A percentile compares a stretch with the other conserved stretches of the same genome.
Evolutionary conservation across 2,888 invertebrate species (phyloP).

Genomic region (Acronicta aceris): DNA sequence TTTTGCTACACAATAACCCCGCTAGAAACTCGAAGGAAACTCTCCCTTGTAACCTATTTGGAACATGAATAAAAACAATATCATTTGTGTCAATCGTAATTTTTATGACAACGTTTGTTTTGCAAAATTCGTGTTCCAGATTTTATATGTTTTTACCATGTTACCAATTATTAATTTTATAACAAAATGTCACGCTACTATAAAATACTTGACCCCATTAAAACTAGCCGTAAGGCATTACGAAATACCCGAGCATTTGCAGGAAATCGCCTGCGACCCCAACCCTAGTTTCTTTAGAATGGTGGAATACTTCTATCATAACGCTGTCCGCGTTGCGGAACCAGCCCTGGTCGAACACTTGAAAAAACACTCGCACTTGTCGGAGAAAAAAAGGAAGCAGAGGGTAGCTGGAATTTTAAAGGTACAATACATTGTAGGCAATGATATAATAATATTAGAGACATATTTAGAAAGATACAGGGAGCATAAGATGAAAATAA

Average conservation of each 20-base stretch:
- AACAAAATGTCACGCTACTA: constrained; percentile 6
- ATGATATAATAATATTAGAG: too few relatives aligned
- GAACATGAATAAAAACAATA: constrained; percentile 2
- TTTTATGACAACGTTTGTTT: constrained; percentile 6
- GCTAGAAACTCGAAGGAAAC: too few relatives aligned
- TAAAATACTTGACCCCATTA: constrained; percentile 32
- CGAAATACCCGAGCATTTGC: constrained; percentile 79
- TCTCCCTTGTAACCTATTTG: background rate
- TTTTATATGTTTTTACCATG: constrained; percentile 27
- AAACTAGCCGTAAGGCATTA: constrained; percentile 63
- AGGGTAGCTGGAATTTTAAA: constrained; percentile 91
- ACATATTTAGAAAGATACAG: too few relatives aligned
- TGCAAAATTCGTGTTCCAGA: background rate
- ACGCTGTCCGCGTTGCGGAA: constrained; percentile 87
- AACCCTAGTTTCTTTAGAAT: constrained; percentile 90
- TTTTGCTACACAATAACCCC: too few relatives aligned
- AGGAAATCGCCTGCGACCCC: constrained; percentile 66
- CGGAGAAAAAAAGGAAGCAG: constrained; percentile 89
- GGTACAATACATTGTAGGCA: constrained; percentile 49
- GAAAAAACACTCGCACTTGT: constrained; percentile 81
- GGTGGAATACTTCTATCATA: constrained; percentile 92
- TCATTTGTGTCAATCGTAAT: background rate
- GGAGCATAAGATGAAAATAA: too few relatives aligned
- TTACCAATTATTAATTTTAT: constrained; percentile 28
- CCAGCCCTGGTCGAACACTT: constrained; percentile 87